Evolutionary conservation across 1,140 invertebrate species (phyloP).

Genomic region (Sycobia sp.): DNA sequence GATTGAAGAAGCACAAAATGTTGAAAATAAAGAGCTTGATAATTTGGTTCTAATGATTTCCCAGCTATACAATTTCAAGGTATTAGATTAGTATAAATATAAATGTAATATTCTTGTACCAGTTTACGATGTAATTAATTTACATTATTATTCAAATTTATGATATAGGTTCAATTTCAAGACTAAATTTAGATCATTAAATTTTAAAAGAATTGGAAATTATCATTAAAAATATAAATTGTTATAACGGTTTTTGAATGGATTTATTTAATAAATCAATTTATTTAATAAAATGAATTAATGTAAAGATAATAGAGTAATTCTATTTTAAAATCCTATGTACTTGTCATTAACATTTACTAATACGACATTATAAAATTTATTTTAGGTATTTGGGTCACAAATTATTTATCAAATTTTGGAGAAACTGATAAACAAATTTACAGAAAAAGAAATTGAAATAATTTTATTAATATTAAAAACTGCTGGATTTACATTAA

Average conservation of each 20-base stretch:
- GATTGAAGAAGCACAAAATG: slow-evolving; percentile 59
- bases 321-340: too few species aligned
- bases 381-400: slow-evolving; percentile 71
- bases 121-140: not conserved
- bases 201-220: slow-evolving; percentile 7
- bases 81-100: slow-evolving; percentile 51
- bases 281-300: too few species aligned
- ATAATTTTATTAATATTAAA: slow-evolving; percentile 81
- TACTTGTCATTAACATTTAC: too few species aligned
- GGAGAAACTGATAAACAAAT: slow-evolving; percentile 65
- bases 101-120: not conserved
- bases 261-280: too few species aligned
- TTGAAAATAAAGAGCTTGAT: slow-evolving; percentile 83
- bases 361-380: too few species aligned
- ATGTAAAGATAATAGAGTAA: too few species aligned
- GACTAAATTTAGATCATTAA: slow-evolving; percentile 2
- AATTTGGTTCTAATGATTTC: slow-evolving; percentile 81
- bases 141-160: not conserved
- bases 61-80: slow-evolving; percentile 91
- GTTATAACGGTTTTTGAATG: too few species aligned
- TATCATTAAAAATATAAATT: too few species aligned
- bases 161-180: not conserved
- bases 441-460: slow-evolving; percentile 85
- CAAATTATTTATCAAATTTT: slow-evolving; percentile 80
- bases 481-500: slow-evolving; percentile 79